These are phyloP conservation scores for Hemitrygon akajei DNA, from an alignment of 2,797 vertebrate genomes.

Conservation along the genomic window DNA sequence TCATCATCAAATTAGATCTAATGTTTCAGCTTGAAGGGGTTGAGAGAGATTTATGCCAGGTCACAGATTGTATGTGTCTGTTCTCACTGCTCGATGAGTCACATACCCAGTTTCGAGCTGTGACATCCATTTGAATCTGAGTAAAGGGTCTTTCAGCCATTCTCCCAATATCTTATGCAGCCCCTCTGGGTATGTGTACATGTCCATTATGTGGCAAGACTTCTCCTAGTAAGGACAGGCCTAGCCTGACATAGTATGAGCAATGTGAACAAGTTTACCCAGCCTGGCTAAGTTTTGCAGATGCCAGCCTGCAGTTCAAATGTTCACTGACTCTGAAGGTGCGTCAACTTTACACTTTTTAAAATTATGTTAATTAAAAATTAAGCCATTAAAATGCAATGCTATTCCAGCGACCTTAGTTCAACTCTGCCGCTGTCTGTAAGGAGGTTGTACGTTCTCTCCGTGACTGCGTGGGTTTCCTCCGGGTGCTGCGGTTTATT, in stretches of 20 bases:
- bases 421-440: too few species aligned
- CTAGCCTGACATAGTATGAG: neutral
- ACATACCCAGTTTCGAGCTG: too few species aligned
- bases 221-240: neutral
- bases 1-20: too few species aligned
- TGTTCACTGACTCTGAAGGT: neutral
- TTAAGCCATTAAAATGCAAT: neutral
- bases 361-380: neutral
- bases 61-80: too few species aligned
- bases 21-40: too few species aligned
- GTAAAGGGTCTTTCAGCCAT: neutral
- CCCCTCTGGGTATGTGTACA: neutral
- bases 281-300: neutral
- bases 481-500: too few species aligned
- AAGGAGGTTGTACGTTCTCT: too few species aligned
- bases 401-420: too few species aligned
- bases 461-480: too few species aligned
- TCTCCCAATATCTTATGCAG: neutral
- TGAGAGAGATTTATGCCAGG: too few species aligned
- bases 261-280: neutral
- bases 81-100: too few species aligned
- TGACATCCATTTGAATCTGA: too few species aligned
- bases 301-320: neutral
- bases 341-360: neutral
- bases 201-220: neutral